Percentiles rank a stretch among this genome's conserved stretches.
These are phyloP conservation scores for Sarcophaga bullata DNA, from an alignment of 1,140 invertebrate species.

Conservation along the genomic window DNA sequence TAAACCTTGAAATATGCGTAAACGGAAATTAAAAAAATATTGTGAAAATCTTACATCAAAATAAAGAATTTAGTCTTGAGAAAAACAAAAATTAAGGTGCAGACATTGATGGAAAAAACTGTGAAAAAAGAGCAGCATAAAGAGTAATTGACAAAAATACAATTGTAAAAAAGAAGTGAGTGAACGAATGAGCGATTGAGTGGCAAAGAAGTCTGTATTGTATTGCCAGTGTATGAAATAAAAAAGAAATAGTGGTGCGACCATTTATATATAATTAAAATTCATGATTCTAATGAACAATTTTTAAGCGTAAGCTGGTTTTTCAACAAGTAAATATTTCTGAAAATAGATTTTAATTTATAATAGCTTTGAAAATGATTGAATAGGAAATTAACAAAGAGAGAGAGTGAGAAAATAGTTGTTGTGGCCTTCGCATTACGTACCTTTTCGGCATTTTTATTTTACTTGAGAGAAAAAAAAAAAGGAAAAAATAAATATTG, in stretches of 20 bases:
- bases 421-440: slow-evolving; percentile 29
- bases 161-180: slow-evolving; percentile 29
- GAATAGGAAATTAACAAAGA: slow-evolving; percentile 2
- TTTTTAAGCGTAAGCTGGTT: not conserved
- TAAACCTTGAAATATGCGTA: slow-evolving; percentile 29
- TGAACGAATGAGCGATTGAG: slow-evolving; percentile 23
- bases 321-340: not conserved
- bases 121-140: slow-evolving; percentile 30
- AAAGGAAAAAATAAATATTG: not conserved
- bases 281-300: not conserved
- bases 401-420: not conserved
- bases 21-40: slow-evolving; percentile 29
- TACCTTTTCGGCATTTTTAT: slow-evolving; percentile 33
- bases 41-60: slow-evolving; percentile 22
- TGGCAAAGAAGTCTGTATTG: slow-evolving; percentile 14
- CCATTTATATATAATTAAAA: not conserved
- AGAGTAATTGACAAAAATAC: slow-evolving; percentile 34
- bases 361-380: not conserved
- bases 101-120: slow-evolving; percentile 29
- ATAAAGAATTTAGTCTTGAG: not conserved
- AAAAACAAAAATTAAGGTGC: slow-evolving; percentile 31
- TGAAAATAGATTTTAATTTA: not conserved
- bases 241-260: slow-evolving; percentile 25
- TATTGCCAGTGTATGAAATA: not conserved
- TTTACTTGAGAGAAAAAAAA: not conserved